Percentiles rank a stretch among this genome's conserved stretches.
These are phyloP conservation scores for Menidia menidia DNA, from an alignment of 2,797 vertebrate species.

Conservation along the genomic window DNA sequence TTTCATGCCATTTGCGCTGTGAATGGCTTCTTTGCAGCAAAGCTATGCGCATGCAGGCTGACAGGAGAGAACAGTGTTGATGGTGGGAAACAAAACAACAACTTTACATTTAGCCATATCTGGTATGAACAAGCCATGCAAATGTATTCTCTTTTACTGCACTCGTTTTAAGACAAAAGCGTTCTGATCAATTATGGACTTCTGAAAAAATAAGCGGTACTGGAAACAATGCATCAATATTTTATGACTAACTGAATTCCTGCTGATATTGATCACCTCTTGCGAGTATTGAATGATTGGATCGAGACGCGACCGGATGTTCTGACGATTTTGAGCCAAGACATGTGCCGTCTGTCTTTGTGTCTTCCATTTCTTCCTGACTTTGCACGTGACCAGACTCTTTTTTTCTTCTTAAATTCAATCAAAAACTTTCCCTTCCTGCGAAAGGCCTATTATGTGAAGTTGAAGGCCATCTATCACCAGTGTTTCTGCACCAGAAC, in stretches of 20 bases:
- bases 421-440: not conserved
- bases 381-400: not conserved
- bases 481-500: not conserved
- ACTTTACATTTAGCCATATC: not conserved
- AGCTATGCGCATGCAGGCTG: not conserved
- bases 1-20: constrained; percentile 33
- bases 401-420: not conserved
- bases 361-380: too few species aligned
- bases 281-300: not conserved
- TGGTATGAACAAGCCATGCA: not conserved
- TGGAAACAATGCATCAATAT: not conserved
- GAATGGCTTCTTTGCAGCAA: constrained; percentile 1
- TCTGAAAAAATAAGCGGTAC: not conserved
- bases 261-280: not conserved
- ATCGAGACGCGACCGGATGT: too few species aligned
- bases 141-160: too few species aligned
- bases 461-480: not conserved
- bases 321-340: too few species aligned
- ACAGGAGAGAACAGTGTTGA: not conserved
- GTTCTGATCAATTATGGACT: not conserved
- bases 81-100: not conserved
- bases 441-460: not conserved
- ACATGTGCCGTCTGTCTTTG: too few species aligned
- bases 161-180: not conserved
- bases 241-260: not conserved